Base-by-base conservation (phyloP, 1,140 invertebrate genomes). In the Drosophila pseudoananassae region DNA sequence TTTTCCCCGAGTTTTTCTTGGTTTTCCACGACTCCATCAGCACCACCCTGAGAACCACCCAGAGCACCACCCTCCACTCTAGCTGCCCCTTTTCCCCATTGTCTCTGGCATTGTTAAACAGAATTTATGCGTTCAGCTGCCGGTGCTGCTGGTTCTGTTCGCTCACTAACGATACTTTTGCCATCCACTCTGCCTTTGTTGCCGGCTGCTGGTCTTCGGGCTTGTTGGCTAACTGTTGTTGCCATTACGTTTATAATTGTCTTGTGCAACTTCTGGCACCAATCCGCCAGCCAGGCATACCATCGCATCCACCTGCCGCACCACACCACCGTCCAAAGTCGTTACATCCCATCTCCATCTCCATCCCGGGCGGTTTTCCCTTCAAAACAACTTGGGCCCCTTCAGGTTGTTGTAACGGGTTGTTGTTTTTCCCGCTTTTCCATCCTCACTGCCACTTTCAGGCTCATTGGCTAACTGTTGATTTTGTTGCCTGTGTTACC, bases 221-320 rank as follows among this genome's bases (percentile, higher is more conserved):
- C 23, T 43, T 12, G 33, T 40, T 15, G 60, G 47, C 54, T 54
- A 68, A 55, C 61, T 76, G 63, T 76, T 76, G 61, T 85, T 87
- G 78, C 83, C 83, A 87, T 87, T 87, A 88, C 83, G 78, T 88
- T 87, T 87, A 87, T 87, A 87, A 87, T 87, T 87, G 82, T 87
- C 83, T 87, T 88, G 82, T 78, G 82, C 78, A 87, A 82, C 70
- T 87, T 78, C 83, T 81, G 82, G 78, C 65, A 36, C 33, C 33
- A 36, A 36, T 36, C 33, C 33, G 12, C 33, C 50, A 43, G 46
- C 36, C 58, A 69, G 83, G 5, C 70, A 63, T 74, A 17, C 57
- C 75, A 60, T 20, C 27, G 29, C 61, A 49, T 14, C 38, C 40
- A 54, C 6, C 33, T 50, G 20, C 36, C 31, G 5, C 31, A 9